Evolutionary conservation across 2,797 vertebrate genomes (phyloP), one percentile per base, ranked within the genome.

Genomic region (Calcarius lapponicus): DNA sequence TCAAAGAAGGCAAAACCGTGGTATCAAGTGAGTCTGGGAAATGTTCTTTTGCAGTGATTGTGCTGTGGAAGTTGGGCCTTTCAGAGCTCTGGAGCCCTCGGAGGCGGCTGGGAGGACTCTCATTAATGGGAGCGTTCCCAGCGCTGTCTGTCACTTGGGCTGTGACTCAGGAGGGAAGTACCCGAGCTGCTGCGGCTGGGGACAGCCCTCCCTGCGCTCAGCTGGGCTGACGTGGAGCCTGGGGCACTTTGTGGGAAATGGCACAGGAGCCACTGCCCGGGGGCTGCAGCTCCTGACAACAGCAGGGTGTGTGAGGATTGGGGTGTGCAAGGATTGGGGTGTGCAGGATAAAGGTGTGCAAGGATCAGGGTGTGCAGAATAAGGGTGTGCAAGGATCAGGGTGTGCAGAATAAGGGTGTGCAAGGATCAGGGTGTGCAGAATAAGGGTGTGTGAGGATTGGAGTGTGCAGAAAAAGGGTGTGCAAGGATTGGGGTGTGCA

Each of bases 21-120:
- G 47, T 84, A 94, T 69, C 43, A 10, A 81, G 5, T 2, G 75
- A 86, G 71, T 72, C 93, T 86, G 92, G 83, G 93, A 93, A 90
- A 70, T 66, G 56, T 60, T 73, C 73, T 70, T 73, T 18, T 5
- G 67, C 64, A 34, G 75, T 19, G 85, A n/a, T 51, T 58, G 74
- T 47, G 58, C 3, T 8, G 1, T 50, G 90, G 90, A 67, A 78
- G 53, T 31, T 58, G 2, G 67, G 84, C 10, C 47, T 54, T 21
- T 4, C 5, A 4, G 45, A 20, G 66, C 48, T 76, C 69, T 1
- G 32, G 65, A 82, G 67, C 56, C 34, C 70, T 43, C 11, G 20
- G 36, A 88, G 57, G 61, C 13, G 13, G 21, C 15, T 2, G 64
- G 24, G 25, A 54, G 66, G 58, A 21, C 32, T 48, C 34, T 6